Base-by-base conservation (phyloP, 2,888 invertebrate genomes). In the Orthosia cruda region DNA sequence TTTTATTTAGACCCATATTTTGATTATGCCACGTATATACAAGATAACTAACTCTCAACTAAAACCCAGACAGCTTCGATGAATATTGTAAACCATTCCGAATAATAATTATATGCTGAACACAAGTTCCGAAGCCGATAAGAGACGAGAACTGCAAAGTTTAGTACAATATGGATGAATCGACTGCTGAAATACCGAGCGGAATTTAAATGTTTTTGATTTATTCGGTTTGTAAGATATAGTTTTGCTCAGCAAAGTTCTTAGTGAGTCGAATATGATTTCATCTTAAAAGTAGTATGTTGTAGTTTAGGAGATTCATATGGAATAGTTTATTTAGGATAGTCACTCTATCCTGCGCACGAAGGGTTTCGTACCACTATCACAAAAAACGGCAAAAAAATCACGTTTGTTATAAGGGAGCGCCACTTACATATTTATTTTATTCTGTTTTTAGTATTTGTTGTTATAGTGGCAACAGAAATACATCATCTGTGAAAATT, bases 161-260 rank as follows among this genome's bases (percentile, higher is more conserved):
- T 23, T n/a, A 77, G 62, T 63, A 80, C 81, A 81, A 70, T 75
- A 70, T 64, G 63, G n/a, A 76, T 13, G 66, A 80, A 76, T 63
- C 32, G 45, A 81, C 54, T 54, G 57, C 65, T 76, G 49, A 81
- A 67, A 81, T 63, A 70, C 70, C 49, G 63, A 81, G 50, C 57
- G 47, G 82, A 81, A 80, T 76, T 81, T 80, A 81, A 81, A 70
- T 63, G 70, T 4, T 67, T 64, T 26, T 70, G 66, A 70, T 66
- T 80, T 68, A 79, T 81, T 74, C 23, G 7, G 13, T 52, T 50
- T 47, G 18, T 7, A 52, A 75, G 47, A 52, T 55, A 54, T 32
- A 55, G 20, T 55, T 54, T 50, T 64, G 15, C 50, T 40, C 20
- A 23, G 54, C n/a, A 23, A 57, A 40, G 50, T 57, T 80, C 40